phyloP scores from a whole-genome alignment of 2,113 vertebrate species.

The Clupea harengus region DNA sequence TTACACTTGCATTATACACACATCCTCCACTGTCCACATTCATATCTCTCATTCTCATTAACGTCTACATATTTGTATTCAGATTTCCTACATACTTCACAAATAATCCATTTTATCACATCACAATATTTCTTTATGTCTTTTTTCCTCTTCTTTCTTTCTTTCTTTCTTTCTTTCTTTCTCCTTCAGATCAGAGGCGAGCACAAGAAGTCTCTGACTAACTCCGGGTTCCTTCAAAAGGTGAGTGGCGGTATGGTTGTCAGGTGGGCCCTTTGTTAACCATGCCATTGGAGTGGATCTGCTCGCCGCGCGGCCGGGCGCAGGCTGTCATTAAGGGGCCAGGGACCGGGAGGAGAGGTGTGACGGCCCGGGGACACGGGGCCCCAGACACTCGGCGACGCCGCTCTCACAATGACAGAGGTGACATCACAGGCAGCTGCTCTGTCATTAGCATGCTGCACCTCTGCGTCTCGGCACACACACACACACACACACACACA shows the following conservation, averaged over 20 bases:
- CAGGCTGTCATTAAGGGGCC: conserved; percentile 1
- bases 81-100: neutral
- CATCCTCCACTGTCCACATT: neutral
- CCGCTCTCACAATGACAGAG: conserved; percentile 26
- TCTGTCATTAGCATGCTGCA: conserved; percentile 19
- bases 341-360: neutral
- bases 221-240: neutral
- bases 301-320: neutral
- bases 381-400: neutral
- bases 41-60: neutral
- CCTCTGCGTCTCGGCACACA: conserved; percentile 38
- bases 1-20: neutral
- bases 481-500: no score
- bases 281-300: neutral
- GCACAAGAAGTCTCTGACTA: neutral
- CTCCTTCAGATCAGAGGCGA: neutral
- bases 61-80: neutral
- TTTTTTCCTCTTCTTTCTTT: neutral
- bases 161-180: conserved; percentile 30
- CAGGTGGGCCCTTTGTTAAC: neutral
- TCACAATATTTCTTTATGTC: neutral
- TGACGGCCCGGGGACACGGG: neutral
- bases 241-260: neutral
- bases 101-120: neutral
- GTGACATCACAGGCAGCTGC: conserved; percentile 44